Percentiles rank a stretch among this genome's conserved stretches.
Conservation (phyloP, 2,797 vertebrate genomes). For the Acanthopagrus latus region DNA sequence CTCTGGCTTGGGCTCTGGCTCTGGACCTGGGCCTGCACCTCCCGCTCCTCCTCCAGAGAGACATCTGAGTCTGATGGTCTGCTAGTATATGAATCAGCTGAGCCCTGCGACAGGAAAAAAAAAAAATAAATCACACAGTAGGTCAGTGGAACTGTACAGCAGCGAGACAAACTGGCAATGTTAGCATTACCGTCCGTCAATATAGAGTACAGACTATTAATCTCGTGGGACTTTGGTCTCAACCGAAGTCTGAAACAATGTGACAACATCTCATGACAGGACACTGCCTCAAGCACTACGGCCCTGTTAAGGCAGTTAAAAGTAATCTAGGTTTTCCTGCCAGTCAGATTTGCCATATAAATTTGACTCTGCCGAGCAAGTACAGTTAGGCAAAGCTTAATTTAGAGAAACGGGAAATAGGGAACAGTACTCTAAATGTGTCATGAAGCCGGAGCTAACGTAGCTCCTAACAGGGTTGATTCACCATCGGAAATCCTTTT, state of each 20-base stretch:
- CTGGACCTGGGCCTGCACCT: slow-evolving; percentile 89
- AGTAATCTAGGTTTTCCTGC: neutral
- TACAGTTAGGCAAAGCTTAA: neutral
- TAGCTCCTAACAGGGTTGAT: neutral
- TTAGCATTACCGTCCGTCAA: neutral
- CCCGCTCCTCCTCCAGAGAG: slow-evolving; percentile 96
- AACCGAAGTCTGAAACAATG: neutral
- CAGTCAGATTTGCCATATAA: neutral
- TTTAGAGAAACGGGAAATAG: slow-evolving; percentile 7
- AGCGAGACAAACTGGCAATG: neutral
- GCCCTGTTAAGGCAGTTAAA: neutral
- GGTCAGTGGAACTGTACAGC: slow-evolving; percentile 8
- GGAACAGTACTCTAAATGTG: neutral
- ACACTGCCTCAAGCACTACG: neutral
- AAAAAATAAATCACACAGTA: neutral
- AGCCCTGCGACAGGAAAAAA: slow-evolving; percentile 86
- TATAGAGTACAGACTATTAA: neutral
- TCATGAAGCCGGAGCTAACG: slow-evolving; percentile 3
- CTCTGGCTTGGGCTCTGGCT: slow-evolving; percentile 82
- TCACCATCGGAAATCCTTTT: neutral
- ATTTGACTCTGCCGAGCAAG: neutral
- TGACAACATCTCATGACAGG: neutral
- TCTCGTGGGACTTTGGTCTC: neutral
- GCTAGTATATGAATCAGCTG: slow-evolving; percentile 98
- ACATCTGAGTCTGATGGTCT: slow-evolving; percentile 97